Evolutionary conservation across 64 coral and sea anemone genomes (phyloP).

Genomic region (Porites lutea): DNA sequence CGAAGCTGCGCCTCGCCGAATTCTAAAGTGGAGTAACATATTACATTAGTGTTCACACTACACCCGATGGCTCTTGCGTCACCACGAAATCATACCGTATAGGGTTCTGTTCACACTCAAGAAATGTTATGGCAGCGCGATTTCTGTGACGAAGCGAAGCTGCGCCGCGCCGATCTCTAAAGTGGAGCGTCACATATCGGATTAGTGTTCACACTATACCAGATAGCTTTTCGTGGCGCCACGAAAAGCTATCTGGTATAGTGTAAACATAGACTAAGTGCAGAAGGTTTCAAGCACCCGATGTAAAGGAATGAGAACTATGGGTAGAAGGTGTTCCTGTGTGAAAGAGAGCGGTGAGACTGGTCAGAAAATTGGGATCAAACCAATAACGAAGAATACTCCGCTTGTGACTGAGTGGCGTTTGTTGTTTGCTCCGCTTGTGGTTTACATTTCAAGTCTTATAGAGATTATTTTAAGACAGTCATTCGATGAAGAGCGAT

Average conservation of each 20-base stretch:
- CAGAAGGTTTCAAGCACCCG: slow-evolving; percentile 10
- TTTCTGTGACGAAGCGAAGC: too few species aligned
- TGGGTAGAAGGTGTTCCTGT: slow-evolving; percentile 1
- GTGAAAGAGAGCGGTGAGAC: slow-evolving; percentile 6
- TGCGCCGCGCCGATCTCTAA: too few species aligned
- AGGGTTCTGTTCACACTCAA: slow-evolving; percentile 1
- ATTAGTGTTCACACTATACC: too few species aligned
- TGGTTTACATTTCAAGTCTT: slow-evolving; percentile 3
- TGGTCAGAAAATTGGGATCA: slow-evolving; percentile 6
- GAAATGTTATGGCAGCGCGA: neutral
- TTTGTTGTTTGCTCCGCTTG: neutral
- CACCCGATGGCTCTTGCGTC: neutral
- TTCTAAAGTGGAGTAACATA: neutral
- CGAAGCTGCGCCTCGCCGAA: neutral
- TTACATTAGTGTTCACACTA: neutral
- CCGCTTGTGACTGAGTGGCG: slow-evolving; percentile 10
- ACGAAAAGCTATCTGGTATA: too few species aligned
- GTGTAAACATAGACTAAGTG: neutral
- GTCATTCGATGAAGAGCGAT: neutral
- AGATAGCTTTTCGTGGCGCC: too few species aligned
- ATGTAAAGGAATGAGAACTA: slow-evolving; percentile 1
- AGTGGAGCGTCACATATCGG: too few species aligned
- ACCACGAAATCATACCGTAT: slow-evolving; percentile 1
- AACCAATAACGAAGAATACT: slow-evolving; percentile 14
- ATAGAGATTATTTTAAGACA: neutral